Conservation (phyloP, 2,113 vertebrate species). For the Forbesichthys agassizii region DNA sequence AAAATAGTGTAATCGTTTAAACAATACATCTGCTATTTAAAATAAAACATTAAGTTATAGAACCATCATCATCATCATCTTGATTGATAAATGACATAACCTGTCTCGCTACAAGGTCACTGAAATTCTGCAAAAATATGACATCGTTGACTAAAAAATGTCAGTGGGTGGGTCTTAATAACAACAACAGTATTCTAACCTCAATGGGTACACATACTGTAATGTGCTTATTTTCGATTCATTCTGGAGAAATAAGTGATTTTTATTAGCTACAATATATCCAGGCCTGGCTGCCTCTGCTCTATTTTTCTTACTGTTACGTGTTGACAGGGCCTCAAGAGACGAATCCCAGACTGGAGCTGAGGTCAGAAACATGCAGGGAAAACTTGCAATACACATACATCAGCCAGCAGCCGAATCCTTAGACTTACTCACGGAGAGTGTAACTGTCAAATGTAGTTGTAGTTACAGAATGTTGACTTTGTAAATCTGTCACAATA, state of each 20-base stretch:
- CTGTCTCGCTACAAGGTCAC: background rate
- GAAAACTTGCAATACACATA: background rate
- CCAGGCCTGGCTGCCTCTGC: conserved; percentile 39
- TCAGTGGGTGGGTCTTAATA: conserved; percentile 51
- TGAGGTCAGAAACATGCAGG: conserved; percentile 58
- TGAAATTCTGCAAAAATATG: conserved; percentile 33
- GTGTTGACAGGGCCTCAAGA: conserved; percentile 53
- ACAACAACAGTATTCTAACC: conserved; percentile 22
- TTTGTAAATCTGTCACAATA: conserved; percentile 17
- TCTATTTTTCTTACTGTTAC: conserved; percentile 60
- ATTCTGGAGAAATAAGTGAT: conserved; percentile 24
- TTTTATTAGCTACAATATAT: conserved; percentile 34
- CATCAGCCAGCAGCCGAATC: conserved; percentile 41
- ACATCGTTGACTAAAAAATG: conserved; percentile 48
- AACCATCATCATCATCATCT: background rate
- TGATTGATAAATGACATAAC: too few species aligned
- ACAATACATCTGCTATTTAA: too few species aligned
- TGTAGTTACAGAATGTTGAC: conserved; percentile 15
- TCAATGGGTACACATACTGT: conserved; percentile 11
- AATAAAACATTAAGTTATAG: too few species aligned
- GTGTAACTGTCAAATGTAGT: background rate
- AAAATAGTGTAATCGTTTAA: too few species aligned
- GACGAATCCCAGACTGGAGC: conserved; percentile 55
- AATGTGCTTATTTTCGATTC: conserved; percentile 31
- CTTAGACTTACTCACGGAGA: conserved; percentile 14